phyloP scores from a whole-genome alignment of 2,797 vertebrate genomes.

The Cirrhinus molitorella region DNA sequence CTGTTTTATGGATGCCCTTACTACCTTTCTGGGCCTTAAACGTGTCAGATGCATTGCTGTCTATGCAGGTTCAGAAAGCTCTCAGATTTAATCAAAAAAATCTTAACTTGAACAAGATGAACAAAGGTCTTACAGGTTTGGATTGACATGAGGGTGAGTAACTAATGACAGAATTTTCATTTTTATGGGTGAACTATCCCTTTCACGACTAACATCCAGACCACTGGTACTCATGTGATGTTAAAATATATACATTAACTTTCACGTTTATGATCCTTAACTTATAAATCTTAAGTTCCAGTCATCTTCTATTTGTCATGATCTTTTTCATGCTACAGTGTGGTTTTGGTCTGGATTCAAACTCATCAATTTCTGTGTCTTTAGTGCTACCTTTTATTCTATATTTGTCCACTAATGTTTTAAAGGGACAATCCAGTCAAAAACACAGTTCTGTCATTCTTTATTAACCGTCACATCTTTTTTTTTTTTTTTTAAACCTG shows the following conservation, averaged over 20 bases:
- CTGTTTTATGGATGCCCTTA: too few relatives aligned
- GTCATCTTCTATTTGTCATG: neutral
- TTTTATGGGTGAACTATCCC: neutral
- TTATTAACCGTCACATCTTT: too few relatives aligned
- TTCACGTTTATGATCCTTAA: neutral
- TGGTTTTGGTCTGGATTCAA: neutral
- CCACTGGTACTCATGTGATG: neutral
- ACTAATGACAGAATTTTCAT: neutral
- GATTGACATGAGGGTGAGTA: too few relatives aligned
- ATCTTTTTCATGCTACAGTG: neutral
- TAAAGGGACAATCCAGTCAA: neutral
- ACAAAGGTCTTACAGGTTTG: too few relatives aligned
- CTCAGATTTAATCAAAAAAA: too few relatives aligned
- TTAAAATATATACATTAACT: neutral
- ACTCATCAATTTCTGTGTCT: neutral
- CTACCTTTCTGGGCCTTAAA: too few relatives aligned
- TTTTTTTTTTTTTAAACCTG: neutral
- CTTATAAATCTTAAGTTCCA: neutral
- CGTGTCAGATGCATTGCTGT: too few relatives aligned
- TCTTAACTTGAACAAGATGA: too few relatives aligned
- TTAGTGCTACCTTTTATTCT: neutral
- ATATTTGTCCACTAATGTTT: neutral
- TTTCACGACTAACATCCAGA: neutral
- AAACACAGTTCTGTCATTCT: neutral
- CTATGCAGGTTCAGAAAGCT: too few relatives aligned